Evolutionary conservation across 2,888 invertebrate genomes (phyloP), one percentile per base, ranked within the genome.

Genomic region (Drosophila algonquin): DNA sequence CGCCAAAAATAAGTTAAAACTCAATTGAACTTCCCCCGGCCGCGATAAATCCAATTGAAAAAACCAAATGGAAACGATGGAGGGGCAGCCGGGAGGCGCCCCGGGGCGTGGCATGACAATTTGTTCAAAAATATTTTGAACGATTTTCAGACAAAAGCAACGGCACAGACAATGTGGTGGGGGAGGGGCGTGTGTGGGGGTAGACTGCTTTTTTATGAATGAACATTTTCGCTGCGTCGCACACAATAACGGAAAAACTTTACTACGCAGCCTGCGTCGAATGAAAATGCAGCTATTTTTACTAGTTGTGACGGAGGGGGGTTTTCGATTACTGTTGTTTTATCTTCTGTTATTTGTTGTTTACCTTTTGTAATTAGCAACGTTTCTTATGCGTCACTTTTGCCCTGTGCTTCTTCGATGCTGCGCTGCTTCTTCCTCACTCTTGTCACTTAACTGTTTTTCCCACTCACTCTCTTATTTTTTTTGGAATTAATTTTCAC

Each of bases 151-250:
- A 40, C 7, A 40, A 40, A 40, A 40, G 40, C 40, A 2, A 40
- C n/a, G 2, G 40, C 40, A 40, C 40, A 40, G 40, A 40, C 7
- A n/a, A 7, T n/a, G 7, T n/a, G 14, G 40, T 1, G 40, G 6
- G n/a, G 27, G 18, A 18, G 52, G 58, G 46, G 32, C 57, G 59
- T 61, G 40, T 40, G 40, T 21, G 2, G 40, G 14, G n/a, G 40
- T 40, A 14, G 40, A 40, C 40, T 14, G 40, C 30, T 65, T 69
- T 85, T 85, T 81, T 85, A 85, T 81, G 81, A 81, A 81, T 81
- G 80, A 78, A 80, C 50, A 63, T 53, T 57, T 58, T 58, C 44
- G 44, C 50, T 51, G 70, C 70, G 53, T 68, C 54, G 62, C 24
- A 40, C 40, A 40, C 40, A 40, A n/a, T n/a, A 40, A 40, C 45